These are phyloP conservation scores for Drosophila kanapiae DNA, from an alignment of 1,140 invertebrate species.

Conservation along the genomic window DNA sequence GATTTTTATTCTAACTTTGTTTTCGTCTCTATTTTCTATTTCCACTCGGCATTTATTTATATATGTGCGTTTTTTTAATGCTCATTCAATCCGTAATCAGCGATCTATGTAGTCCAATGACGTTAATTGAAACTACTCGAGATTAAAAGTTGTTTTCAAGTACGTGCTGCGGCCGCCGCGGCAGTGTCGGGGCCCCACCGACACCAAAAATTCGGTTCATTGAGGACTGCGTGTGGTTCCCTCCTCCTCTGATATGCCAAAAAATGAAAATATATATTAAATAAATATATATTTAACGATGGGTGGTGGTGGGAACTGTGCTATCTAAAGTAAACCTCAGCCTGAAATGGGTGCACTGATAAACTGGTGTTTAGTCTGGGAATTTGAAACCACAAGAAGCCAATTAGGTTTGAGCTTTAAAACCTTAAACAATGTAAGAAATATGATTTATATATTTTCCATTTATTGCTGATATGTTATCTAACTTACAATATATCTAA, in stretches of 20 bases:
- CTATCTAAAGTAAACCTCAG: slow-evolving; percentile 35
- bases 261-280: slow-evolving; percentile 11
- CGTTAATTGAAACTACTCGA: slow-evolving; percentile 83
- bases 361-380: slow-evolving; percentile 6
- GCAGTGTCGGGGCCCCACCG: slow-evolving; percentile 22
- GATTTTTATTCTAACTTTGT: slow-evolving; percentile 53
- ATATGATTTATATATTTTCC: too few relatives aligned
- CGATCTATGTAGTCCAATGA: slow-evolving; percentile 84
- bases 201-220: slow-evolving; percentile 41
- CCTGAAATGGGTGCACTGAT: slow-evolving; percentile 1
- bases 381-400: neutral
- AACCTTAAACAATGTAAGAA: neutral
- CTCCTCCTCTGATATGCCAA: slow-evolving; percentile 33
- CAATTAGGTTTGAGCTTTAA: neutral
- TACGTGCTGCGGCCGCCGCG: slow-evolving; percentile 49
- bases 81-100: slow-evolving; percentile 68
- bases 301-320: slow-evolving; percentile 21
- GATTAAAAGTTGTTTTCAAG: slow-evolving; percentile 79
- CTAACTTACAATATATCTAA: too few relatives aligned
- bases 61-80: slow-evolving; percentile 57
- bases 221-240: slow-evolving; percentile 32
- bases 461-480: too few relatives aligned
- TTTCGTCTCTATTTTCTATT: slow-evolving; percentile 49
- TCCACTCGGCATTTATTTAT: slow-evolving; percentile 20
- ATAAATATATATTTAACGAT: neutral